Base-by-base conservation (phyloP, 2,888 invertebrate species). In the Limnephilus lunatus region DNA sequence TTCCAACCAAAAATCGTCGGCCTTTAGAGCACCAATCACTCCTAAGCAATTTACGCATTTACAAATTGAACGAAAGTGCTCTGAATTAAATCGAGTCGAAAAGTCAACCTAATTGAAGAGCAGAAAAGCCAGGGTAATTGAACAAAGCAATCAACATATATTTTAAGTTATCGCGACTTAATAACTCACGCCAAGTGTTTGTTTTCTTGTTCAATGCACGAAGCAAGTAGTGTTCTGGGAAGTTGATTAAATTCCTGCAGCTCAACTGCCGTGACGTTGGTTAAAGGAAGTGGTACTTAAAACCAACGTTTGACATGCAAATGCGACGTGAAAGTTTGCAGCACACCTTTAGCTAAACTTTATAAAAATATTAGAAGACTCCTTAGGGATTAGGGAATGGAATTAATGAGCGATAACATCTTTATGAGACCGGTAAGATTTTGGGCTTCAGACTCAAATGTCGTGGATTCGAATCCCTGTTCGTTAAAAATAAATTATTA, bases 241-340 rank as follows among this genome's bases (percentile, higher is more conserved):
- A 85, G 35, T 85, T 44, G 48, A 86, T 48, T 86, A 86, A 86
- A 86, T 86, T 86, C 25, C 44, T 86, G 35, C n/a, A 44, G 25
- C 35, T 85, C 12, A 35, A 44, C 48, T 39, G 14, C 85, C 39
- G 39, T 19, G 85, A 86, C 85, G 44, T n/a, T 39, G 19, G 68
- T 68, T 39, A 86, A 12, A n/a, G 30, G 30, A 48, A n/a, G 86
- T 48, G 44, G 86, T 14, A 44, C 14, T 30, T n/a, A 44, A 39
- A 14, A 48, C 44, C 44, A 30, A 30, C 30, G 86, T 86, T 48
- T 44, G 86, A 86, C 86, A 86, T 86, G 86, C 86, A 39, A 86
- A 86, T n/a, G n/a, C 44, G 35, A 86, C 9, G 86, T 48, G 68
- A 25, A 68, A 68, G 9, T 68, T 68, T 7, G 25, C 68, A 68